Percentiles rank a stretch among this genome's conserved stretches.
phyloP scores from a whole-genome alignment of 2,113 vertebrate genomes.

The Poeciliopsis occidentalis region DNA sequence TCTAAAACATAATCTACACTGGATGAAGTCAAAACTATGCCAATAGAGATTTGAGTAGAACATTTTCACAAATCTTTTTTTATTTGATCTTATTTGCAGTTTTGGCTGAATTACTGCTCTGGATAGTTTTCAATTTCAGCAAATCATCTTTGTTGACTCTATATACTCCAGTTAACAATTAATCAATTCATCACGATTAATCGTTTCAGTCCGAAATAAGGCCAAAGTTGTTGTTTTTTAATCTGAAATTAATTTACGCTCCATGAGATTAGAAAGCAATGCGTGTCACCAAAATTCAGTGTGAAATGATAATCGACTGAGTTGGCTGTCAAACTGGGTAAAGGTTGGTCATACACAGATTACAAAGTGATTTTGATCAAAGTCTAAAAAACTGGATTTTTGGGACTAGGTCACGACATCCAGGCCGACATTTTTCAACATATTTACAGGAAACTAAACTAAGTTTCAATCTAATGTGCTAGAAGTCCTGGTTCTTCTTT shows the following conservation, averaged over 20 bases:
- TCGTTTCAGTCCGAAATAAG: background rate
- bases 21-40: no score
- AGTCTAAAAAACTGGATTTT: constrained; percentile 34
- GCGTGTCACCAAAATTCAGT: background rate
- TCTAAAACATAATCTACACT: no score
- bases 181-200: no score
- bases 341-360: constrained; percentile 39
- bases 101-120: no score
- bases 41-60: no score
- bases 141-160: no score
- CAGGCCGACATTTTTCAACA: background rate
- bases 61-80: no score
- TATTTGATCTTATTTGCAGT: no score
- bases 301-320: background rate
- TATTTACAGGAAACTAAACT: background rate
- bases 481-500: no score
- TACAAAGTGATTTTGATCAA: background rate
- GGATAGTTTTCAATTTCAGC: no score
- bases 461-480: background rate
- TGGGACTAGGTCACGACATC: constrained; percentile 4
- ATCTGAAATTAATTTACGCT: background rate
- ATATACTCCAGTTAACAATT: no score
- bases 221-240: background rate
- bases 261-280: no score
- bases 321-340: constrained; percentile 18